Conservation (phyloP, 1,140 invertebrate species). For the Goniozus legneri region DNA sequence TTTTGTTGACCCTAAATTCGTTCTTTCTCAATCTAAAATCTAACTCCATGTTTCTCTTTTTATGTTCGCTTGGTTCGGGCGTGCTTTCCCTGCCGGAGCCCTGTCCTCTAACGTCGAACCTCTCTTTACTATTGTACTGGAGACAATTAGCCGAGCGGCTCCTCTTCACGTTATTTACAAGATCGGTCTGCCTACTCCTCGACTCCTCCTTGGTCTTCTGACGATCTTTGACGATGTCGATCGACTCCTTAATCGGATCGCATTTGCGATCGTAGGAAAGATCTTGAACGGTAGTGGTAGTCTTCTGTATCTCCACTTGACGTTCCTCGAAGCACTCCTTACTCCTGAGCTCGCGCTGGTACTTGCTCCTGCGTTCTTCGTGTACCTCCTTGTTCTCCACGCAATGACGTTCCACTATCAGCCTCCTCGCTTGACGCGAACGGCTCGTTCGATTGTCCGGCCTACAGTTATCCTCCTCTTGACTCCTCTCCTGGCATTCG, state of each 20-base stretch:
- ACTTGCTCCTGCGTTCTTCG: neutral
- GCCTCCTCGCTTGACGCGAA: neutral
- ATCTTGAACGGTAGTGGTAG: constrained; percentile 5
- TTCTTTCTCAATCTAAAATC: constrained; percentile 26
- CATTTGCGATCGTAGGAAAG: constrained; percentile 16
- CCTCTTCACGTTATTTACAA: constrained; percentile 22
- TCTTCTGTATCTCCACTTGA: constrained; percentile 3
- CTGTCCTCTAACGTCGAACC: constrained; percentile 45
- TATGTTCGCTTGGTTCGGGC: constrained; percentile 22
- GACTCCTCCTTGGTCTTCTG: constrained; percentile 19
- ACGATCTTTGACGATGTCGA: too few species aligned
- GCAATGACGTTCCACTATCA: neutral
- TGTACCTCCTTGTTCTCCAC: neutral
- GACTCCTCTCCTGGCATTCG: constrained; percentile 6
- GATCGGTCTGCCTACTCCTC: constrained; percentile 13
- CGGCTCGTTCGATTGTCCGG: constrained; percentile 5
- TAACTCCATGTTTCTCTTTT: constrained; percentile 21
- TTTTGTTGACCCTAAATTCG: constrained; percentile 1
- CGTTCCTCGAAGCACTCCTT: constrained; percentile 12
- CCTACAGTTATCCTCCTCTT: neutral
- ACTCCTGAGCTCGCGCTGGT: neutral
- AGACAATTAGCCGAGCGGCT: constrained; percentile 29
- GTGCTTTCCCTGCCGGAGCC: constrained; percentile 62
- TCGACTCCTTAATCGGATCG: too few species aligned
- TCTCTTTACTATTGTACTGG: constrained; percentile 13